These are phyloP conservation scores for Heliopora coerulea DNA, from an alignment of 92 coral and sea anemone species.

Conservation along the genomic window DNA sequence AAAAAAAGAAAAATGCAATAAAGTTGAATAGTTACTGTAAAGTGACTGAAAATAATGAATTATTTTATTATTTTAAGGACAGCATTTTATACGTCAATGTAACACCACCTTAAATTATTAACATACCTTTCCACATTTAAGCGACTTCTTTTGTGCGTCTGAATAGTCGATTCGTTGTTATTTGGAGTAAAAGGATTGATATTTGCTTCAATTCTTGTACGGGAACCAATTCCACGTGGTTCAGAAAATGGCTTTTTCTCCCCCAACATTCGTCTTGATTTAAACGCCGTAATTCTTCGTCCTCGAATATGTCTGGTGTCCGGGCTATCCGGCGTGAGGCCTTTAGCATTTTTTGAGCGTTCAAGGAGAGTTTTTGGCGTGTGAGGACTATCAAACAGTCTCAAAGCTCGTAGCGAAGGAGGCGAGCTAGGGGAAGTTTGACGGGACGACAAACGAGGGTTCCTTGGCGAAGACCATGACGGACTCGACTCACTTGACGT, in stretches of 20 bases:
- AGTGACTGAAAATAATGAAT: too few relatives aligned
- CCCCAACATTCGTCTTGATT: constrained; percentile 73
- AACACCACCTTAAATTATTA: too few relatives aligned
- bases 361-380: constrained; percentile 94
- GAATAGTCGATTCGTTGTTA: constrained; percentile 61
- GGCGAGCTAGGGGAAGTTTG: constrained; percentile 79
- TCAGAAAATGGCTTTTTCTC: constrained; percentile 73
- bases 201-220: constrained; percentile 66
- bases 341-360: constrained; percentile 63
- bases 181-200: constrained; percentile 97
- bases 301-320: background rate
- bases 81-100: too few relatives aligned
- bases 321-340: constrained; percentile 57
- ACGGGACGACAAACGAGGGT: background rate
- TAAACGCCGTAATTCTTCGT: constrained; percentile 49
- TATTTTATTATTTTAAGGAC: too few relatives aligned
- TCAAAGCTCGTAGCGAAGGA: constrained; percentile 84
- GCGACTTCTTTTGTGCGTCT: constrained; percentile 68
- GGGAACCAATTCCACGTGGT: constrained; percentile 51
- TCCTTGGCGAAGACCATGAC: constrained; percentile 8
- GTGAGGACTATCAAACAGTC: constrained; percentile 94
- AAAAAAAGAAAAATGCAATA: too few relatives aligned
- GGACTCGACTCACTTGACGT: constrained; percentile 40
- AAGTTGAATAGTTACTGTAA: too few relatives aligned
- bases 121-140: constrained; percentile 57